Evolutionary conservation across 2,797 vertebrate genomes (phyloP).

Genomic region (Chromis chromis): DNA sequence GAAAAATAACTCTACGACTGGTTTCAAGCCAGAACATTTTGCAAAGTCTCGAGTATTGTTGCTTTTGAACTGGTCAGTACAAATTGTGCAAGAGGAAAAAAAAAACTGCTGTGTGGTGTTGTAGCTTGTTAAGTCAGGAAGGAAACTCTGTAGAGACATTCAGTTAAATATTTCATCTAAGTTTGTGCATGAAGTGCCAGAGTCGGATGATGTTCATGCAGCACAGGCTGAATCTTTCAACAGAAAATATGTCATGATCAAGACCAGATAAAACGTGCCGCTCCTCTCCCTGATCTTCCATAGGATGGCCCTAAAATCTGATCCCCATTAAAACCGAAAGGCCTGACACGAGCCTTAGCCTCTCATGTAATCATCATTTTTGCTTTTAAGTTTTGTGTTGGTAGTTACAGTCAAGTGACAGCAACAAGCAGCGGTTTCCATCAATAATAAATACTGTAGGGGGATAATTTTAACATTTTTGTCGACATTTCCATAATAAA

Average conservation of each 20-base stretch:
- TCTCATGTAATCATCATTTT: conserved; percentile 17
- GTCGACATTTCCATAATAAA: conserved; percentile 4
- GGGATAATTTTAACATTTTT: conserved; percentile 15
- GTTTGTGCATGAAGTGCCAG: conserved; percentile 60
- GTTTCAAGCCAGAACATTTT: conserved; percentile 12
- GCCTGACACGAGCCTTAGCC: conserved; percentile 18
- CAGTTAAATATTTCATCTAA: conserved; percentile 76
- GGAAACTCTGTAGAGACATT: conserved; percentile 61
- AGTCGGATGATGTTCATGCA: conserved; percentile 54
- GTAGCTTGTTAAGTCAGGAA: conserved; percentile 64
- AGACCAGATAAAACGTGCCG: conserved; percentile 52
- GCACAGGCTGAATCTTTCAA: conserved; percentile 46
- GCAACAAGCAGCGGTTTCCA: conserved; percentile 7
- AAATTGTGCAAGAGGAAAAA: conserved; percentile 33
- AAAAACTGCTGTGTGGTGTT: conserved; percentile 51
- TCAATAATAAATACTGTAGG: conserved; percentile 31
- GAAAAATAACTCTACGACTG: conserved; percentile 1
- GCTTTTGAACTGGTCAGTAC: conserved; percentile 52
- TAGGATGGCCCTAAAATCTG: conserved; percentile 25
- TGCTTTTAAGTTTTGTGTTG: conserved; percentile 23
- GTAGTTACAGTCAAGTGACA: conserved; percentile 22
- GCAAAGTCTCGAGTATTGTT: conserved; percentile 33
- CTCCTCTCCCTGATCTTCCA: conserved; percentile 35
- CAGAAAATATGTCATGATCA: conserved; percentile 55
- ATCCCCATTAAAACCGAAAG: conserved; percentile 37